phyloP scores from a whole-genome alignment of 2,113 vertebrate genomes.

The Phylloscopus whistleri region DNA sequence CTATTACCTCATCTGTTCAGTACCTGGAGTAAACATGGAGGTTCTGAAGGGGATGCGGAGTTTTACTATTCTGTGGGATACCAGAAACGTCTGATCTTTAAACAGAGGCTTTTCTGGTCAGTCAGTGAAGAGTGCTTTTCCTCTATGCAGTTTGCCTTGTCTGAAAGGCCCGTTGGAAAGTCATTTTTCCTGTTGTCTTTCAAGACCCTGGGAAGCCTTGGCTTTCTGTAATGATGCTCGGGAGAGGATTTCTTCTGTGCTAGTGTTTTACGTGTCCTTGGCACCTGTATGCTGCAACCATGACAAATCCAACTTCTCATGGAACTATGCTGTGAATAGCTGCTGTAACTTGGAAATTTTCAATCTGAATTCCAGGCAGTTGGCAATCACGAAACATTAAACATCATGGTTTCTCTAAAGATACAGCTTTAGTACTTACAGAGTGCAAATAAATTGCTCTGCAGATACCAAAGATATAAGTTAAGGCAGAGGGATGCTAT shows the following conservation, averaged over 20 bases:
- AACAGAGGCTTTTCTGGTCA: not conserved
- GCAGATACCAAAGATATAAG: not conserved
- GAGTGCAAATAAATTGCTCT: not conserved
- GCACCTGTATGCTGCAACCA: not conserved
- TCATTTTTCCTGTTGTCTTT: not conserved
- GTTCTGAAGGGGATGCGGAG: not conserved
- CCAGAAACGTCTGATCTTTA: not conserved
- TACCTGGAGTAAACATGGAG: not conserved
- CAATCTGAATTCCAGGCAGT: not conserved
- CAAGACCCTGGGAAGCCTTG: not conserved
- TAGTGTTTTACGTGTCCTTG: not conserved
- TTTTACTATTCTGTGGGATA: not conserved
- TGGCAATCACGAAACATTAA: not conserved
- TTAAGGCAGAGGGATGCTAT: not conserved
- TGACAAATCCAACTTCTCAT: not conserved
- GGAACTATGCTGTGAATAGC: not conserved
- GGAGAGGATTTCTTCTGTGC: not conserved
- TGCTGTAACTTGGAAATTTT: not conserved
- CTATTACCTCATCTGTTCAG: not conserved
- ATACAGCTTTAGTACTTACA: not conserved
- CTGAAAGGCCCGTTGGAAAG: not conserved
- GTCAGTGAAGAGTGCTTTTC: not conserved
- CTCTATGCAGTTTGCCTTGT: not conserved
- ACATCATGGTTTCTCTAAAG: not conserved
- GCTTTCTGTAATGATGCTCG: not conserved